phyloP scores from a whole-genome alignment of 2,797 vertebrate genomes.

The Diglossa cyanea region DNA sequence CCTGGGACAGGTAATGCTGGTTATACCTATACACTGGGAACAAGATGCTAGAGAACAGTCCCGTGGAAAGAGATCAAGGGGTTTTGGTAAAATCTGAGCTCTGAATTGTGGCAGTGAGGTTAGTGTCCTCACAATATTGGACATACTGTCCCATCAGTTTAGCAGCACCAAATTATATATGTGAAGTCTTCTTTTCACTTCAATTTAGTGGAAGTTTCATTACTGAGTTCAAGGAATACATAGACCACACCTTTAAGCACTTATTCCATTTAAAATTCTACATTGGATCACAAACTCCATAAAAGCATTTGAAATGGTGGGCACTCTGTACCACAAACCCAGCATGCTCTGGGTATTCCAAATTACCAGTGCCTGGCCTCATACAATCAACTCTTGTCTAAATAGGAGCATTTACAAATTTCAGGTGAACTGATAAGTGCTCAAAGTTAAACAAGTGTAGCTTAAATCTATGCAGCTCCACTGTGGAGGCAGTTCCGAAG shows the following conservation, averaged over 20 bases:
- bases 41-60: neutral
- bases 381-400: neutral
- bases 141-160: neutral
- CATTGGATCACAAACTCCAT: neutral
- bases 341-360: neutral
- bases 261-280: neutral
- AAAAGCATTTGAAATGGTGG: neutral
- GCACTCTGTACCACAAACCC: neutral
- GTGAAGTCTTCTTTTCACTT: neutral
- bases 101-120: neutral
- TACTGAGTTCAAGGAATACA: neutral
- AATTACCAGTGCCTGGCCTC: neutral
- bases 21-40: neutral
- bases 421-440: neutral
- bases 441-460: neutral
- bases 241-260: accelerated
- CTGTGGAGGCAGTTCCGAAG: neutral
- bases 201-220: neutral
- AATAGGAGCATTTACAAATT: neutral
- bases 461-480: neutral
- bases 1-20: neutral
- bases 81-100: neutral
- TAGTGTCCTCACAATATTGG: too few species aligned
- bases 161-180: neutral
- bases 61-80: neutral